phyloP scores from a whole-genome alignment of 2,113 vertebrate genomes.

The Tenrec ecaudatus region DNA sequence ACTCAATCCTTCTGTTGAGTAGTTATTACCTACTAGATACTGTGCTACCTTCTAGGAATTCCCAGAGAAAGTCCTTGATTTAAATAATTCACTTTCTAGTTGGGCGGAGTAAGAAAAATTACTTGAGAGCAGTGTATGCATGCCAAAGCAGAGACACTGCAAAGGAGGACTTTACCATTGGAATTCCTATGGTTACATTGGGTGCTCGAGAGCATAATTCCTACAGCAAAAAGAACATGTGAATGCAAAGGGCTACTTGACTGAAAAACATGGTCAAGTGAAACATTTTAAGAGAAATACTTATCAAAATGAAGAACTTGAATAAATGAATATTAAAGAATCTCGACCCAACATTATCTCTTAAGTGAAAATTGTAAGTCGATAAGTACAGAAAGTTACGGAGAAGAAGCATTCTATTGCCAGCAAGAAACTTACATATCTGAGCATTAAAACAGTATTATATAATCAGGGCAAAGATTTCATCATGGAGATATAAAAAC shows the following conservation, averaged over 20 bases:
- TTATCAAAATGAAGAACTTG: not conserved
- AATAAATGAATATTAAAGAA: not conserved
- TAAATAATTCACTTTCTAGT: not conserved
- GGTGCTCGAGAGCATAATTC: not conserved
- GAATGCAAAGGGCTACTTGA: not conserved
- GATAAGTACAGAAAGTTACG: not conserved
- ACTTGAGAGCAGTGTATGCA: not conserved
- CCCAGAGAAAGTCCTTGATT: not conserved
- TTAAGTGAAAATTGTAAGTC: conserved; percentile 12
- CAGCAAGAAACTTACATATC: not conserved
- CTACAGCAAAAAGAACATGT: not conserved
- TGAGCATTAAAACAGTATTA: not conserved
- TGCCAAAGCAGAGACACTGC: not conserved
- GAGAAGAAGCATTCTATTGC: not conserved
- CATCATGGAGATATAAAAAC: not conserved
- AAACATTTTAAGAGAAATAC: not conserved
- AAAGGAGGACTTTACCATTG: not conserved
- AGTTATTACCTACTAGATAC: not conserved
- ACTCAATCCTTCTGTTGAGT: not conserved
- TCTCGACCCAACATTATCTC: not conserved
- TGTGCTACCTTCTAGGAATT: not conserved
- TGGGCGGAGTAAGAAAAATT: not conserved
- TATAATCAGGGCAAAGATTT: not conserved
- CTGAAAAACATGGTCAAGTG: conserved; percentile 31
- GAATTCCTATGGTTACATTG: not conserved